phyloP scores from a whole-genome alignment of 2,888 invertebrate species.

The Acheta domesticus region DNA sequence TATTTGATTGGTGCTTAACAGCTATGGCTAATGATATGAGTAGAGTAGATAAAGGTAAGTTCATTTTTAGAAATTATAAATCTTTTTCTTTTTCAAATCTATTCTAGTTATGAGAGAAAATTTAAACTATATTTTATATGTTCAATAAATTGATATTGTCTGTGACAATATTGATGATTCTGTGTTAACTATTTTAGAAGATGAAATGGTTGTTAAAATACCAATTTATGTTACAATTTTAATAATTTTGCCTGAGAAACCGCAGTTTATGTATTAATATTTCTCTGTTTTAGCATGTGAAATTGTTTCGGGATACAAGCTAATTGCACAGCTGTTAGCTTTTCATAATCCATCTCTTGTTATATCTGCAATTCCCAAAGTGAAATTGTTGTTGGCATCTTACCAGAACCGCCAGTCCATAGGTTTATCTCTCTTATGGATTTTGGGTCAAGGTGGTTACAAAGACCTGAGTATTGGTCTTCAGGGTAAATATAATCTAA shows the following conservation, averaged over 20 bases:
- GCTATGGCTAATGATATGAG: constrained; percentile 70
- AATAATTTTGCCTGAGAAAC: too few species aligned
- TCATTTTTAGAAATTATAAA: neutral
- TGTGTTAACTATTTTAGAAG: too few species aligned
- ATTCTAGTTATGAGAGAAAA: neutral
- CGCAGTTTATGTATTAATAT: too few species aligned
- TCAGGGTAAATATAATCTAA: constrained; percentile 52
- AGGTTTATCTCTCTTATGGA: constrained; percentile 71
- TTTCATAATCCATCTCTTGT: constrained; percentile 63
- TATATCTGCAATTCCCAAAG: constrained; percentile 58
- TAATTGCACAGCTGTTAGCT: constrained; percentile 68
- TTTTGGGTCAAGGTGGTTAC: constrained; percentile 68
- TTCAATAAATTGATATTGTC: too few species aligned
- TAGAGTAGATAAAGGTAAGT: constrained; percentile 52
- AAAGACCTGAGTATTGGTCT: constrained; percentile 63
- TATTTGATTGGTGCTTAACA: constrained; percentile 67
- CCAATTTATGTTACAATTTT: too few species aligned
- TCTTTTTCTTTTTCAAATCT: constrained; percentile 20
- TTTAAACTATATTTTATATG: too few species aligned
- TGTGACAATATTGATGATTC: too few species aligned
- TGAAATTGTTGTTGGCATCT: constrained; percentile 60
- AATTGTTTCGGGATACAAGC: constrained; percentile 64
- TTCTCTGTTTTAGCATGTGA: constrained; percentile 42
- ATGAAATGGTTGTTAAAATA: too few species aligned
- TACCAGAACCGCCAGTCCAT: constrained; percentile 73